A percentile compares a stretch with the other conserved stretches of the same genome.
phyloP scores from a whole-genome alignment of 2,797 vertebrate species.

The Falco cherrug region DNA sequence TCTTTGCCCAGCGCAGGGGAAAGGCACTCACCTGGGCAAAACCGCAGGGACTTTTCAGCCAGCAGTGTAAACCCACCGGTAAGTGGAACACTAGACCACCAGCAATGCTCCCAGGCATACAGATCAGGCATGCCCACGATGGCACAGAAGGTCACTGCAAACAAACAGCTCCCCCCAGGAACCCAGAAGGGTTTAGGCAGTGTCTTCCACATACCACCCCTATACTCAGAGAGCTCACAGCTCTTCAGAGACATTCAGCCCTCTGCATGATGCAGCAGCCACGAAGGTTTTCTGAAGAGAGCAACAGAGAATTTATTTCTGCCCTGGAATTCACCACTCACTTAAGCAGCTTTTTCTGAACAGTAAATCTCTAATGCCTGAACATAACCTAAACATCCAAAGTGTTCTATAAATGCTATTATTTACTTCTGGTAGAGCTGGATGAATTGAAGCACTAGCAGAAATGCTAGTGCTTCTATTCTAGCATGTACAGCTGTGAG shows the following conservation, averaged over 20 bases:
- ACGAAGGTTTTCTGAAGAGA: background rate
- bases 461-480: background rate
- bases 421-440: background rate
- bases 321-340: background rate
- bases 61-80: background rate
- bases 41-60: background rate
- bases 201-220: background rate
- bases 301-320: background rate
- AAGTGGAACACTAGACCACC: background rate
- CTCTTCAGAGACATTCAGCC: background rate
- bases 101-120: background rate
- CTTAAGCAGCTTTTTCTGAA: background rate
- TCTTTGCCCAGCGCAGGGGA: background rate
- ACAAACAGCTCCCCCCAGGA: background rate
- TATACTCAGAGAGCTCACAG: background rate
- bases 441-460: background rate
- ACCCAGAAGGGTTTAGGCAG: background rate
- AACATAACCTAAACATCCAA: background rate
- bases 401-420: background rate
- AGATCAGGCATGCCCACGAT: background rate
- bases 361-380: background rate
- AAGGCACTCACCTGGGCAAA: background rate
- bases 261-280: background rate
- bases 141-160: background rate
- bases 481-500: background rate